These are phyloP conservation scores for Tribolium freemani DNA, from an alignment of 2,888 invertebrate species.

Conservation along the genomic window DNA sequence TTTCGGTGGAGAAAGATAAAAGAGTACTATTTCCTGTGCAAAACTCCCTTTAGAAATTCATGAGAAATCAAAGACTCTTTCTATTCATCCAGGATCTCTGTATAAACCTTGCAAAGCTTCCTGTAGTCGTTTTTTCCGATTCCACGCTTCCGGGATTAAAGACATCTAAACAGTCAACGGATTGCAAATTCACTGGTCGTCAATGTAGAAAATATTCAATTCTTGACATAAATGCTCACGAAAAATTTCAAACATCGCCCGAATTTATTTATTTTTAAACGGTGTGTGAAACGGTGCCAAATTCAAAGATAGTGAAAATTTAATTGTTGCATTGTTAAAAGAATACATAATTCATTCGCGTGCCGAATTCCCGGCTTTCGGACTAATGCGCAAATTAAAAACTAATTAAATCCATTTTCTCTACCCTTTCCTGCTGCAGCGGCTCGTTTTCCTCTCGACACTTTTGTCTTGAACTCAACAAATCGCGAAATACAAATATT, in stretches of 20 bases:
- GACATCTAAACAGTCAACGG: not conserved
- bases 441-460: not conserved
- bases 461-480: not conserved
- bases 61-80: not conserved
- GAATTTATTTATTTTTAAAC: too few species aligned
- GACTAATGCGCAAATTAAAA: not conserved
- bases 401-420: not conserved
- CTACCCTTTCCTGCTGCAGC: not conserved
- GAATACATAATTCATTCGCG: not conserved
- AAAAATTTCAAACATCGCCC: too few species aligned
- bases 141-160: not conserved
- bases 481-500: too few species aligned
- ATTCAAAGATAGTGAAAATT: not conserved
- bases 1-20: not conserved
- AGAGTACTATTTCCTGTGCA: not conserved
- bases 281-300: not conserved
- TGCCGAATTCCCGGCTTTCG: not conserved
- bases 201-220: not conserved
- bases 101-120: not conserved
- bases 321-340: not conserved
- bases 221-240: not conserved
- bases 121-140: not conserved
- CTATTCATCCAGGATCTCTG: not conserved
- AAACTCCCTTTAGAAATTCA: not conserved
- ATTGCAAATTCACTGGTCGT: not conserved